Base-by-base conservation (phyloP, 2,113 vertebrate species). In the Chrysochloris asiatica region DNA sequence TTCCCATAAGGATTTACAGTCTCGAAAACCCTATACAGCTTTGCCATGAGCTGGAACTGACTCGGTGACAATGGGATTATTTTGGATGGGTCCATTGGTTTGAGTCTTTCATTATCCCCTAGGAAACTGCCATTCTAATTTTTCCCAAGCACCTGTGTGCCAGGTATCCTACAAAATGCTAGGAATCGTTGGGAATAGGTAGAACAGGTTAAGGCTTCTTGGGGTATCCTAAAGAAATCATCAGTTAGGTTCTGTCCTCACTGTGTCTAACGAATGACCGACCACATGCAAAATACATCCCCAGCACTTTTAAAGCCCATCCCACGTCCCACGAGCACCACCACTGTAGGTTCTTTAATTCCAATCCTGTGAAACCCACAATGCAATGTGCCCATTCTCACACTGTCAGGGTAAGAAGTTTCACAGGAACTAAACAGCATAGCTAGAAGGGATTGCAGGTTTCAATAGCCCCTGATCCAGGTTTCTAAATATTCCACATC, bases 341-440 rank as follows among this genome's bases (percentile, higher is more conserved):
- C n/a, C 8, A 11, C 19, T 19, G 13, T 19, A 2, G 79, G 41
- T 26, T 43, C 16, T 73, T 82, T 24, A 5, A 11, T 48, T 14
- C 43, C 3, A 21, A 8, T 13, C 63, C 11, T 11, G 5, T 4
- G 43, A 52, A 21, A 26, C 0, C 33, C 45, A 7, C 11, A 10
- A 14, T 22, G 8, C 36, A 0, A 6, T 10, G 47, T 4, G 16
- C 73, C 63, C 4, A 30, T 33, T 28, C 63, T 26, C 0, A 8
- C n/a, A n/a, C n/a, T 33, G 0, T 1, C 0, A n/a, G 71, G 8
- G 50, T 11, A 0, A 38, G 59, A 45, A 17, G 21, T 21, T n/a
- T 26, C 22, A 4, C 6, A 21, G 30, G 33, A 48, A 17, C 33
- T 6, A 1, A 4, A 0, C 3, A 1, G 67, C 4, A 2, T 1